Percentiles rank a stretch among this genome's conserved stretches.
Evolutionary conservation across 2,888 invertebrate species (phyloP).

Genomic region (Diplolepis rosae): DNA sequence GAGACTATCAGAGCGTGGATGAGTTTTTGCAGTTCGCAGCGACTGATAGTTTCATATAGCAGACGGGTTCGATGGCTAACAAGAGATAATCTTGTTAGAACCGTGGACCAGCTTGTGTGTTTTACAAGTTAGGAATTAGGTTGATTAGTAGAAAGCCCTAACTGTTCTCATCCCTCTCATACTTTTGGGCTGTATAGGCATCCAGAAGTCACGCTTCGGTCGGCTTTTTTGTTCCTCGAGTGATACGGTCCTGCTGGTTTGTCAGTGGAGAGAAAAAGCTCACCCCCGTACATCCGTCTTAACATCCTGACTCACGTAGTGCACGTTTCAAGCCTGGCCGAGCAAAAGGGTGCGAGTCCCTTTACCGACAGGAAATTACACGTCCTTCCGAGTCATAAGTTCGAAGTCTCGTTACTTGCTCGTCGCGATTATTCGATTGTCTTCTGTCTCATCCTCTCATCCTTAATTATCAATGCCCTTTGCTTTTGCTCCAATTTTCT

Average conservation of each 20-base stretch:
- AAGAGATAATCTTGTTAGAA: constrained; percentile 72
- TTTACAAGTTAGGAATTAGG: constrained; percentile 74
- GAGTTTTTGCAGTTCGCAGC: constrained; percentile 36
- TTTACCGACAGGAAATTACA: constrained; percentile 71
- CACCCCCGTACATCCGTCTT: constrained; percentile 50
- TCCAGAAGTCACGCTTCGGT: constrained; percentile 46
- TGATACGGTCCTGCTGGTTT: constrained; percentile 43
- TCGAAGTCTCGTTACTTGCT: constrained; percentile 50
- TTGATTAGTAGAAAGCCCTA: constrained; percentile 69
- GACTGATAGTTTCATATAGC: constrained; percentile 44
- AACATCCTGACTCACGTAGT: constrained; percentile 52
- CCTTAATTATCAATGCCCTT: constrained; percentile 51
- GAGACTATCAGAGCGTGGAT: constrained; percentile 11
- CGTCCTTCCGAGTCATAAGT: constrained; percentile 67
- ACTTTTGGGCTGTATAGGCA: background rate
- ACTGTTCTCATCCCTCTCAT: constrained; percentile 38
- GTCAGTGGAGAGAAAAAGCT: constrained; percentile 34
- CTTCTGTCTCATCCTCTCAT: constrained; percentile 42
- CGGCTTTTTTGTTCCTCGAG: constrained; percentile 40
- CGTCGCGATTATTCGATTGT: constrained; percentile 36
- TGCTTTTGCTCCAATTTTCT: constrained; percentile 42
- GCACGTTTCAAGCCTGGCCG: constrained; percentile 55
- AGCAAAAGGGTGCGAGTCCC: constrained; percentile 58
- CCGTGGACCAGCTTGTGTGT: constrained; percentile 69
- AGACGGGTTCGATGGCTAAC: constrained; percentile 71